phyloP scores from a whole-genome alignment of 2,797 vertebrate genomes.

The Gymnoscopelus braueri region DNA sequence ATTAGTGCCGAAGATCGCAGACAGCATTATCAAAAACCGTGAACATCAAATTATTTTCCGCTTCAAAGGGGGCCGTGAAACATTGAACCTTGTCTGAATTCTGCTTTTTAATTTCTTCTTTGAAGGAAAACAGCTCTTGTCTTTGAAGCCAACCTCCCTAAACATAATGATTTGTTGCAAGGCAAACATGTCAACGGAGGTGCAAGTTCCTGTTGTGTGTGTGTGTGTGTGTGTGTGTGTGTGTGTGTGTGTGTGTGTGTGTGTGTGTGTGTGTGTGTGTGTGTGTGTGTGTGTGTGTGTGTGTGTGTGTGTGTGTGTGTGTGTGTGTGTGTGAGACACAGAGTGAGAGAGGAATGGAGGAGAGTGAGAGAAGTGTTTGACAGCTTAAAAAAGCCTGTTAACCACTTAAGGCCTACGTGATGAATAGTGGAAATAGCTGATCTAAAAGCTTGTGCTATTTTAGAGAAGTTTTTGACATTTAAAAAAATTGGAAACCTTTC shows the following conservation, averaged over 20 bases:
- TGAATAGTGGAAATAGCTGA: no score
- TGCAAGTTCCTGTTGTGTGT: neutral
- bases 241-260: neutral
- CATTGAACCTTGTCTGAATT: constrained; percentile 54
- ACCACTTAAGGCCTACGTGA: no score
- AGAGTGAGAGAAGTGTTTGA: neutral
- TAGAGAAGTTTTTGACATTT: no score
- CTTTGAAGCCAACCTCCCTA: neutral
- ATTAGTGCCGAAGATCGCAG: constrained; percentile 46
- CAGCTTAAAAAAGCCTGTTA: no score
- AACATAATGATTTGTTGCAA: constrained; percentile 18
- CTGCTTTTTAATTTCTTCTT: constrained; percentile 14
- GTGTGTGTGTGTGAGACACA: neutral
- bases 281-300: neutral
- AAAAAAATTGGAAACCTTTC: no score
- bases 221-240: neutral
- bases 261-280: no score
- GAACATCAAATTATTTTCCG: constrained; percentile 61
- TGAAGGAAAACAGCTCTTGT: constrained; percentile 23
- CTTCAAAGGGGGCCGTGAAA: constrained; percentile 38
- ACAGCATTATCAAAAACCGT: constrained; percentile 62
- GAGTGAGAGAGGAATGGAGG: neutral
- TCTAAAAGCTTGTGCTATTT: no score
- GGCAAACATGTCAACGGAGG: constrained; percentile 6
- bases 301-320: no score